A percentile compares a stretch with the other conserved stretches of the same genome.
phyloP scores from a whole-genome alignment of 2,113 vertebrate species.

The Eulemur rufifrons region DNA sequence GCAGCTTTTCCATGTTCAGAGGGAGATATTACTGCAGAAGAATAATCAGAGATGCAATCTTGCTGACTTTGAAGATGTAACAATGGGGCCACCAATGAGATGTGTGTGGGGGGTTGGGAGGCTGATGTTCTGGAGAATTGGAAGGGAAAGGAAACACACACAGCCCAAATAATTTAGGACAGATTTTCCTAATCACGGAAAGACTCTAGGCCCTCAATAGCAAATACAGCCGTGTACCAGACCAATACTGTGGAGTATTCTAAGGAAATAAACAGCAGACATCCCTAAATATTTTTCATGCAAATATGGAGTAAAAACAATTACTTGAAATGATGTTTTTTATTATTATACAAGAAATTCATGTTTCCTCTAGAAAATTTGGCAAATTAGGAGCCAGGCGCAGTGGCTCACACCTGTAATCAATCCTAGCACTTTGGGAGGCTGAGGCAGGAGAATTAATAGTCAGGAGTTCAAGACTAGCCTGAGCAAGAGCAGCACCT shows the following conservation, averaged over 20 bases:
- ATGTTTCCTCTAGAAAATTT: neutral
- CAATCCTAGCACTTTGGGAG: too few relatives aligned
- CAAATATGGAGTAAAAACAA: neutral
- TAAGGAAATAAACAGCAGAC: neutral
- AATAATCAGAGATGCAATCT: neutral
- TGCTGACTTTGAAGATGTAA: neutral
- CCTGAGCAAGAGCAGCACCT: too few relatives aligned
- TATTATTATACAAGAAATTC: neutral
- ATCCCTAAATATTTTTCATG: neutral
- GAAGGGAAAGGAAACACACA: neutral
- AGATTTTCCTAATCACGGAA: neutral
- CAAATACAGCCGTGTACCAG: neutral
- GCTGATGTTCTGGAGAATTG: too few relatives aligned
- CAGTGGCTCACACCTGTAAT: too few relatives aligned
- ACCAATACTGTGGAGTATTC: neutral
- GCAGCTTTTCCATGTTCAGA: neutral
- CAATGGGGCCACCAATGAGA: neutral
- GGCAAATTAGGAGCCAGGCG: too few relatives aligned
- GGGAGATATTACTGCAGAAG: neutral
- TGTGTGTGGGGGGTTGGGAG: too few relatives aligned
- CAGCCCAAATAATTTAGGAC: neutral
- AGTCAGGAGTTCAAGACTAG: too few relatives aligned
- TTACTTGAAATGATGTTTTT: neutral
- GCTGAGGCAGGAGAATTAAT: too few relatives aligned
- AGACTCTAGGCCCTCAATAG: neutral